phyloP scores from a whole-genome alignment of 2,888 invertebrate species.

The Ptilodon capucinus region DNA sequence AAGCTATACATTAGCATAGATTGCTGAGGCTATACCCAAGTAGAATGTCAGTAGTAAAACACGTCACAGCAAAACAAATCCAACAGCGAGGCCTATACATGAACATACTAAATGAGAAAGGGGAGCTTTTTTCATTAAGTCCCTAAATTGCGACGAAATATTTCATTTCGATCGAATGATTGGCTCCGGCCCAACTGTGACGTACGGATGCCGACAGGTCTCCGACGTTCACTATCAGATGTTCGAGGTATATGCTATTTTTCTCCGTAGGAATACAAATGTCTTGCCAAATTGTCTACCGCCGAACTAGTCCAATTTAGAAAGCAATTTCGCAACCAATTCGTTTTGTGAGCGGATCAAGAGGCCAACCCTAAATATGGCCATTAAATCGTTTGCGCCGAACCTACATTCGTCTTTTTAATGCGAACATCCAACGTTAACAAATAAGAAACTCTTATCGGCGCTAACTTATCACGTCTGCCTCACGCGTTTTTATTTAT shows the following conservation, averaged over 20 bases:
- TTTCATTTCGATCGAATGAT: slow-evolving; percentile 71
- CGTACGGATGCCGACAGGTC: slow-evolving; percentile 57
- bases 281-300: slow-evolving; percentile 81
- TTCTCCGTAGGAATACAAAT: slow-evolving; percentile 80
- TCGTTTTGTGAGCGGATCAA: slow-evolving; percentile 79
- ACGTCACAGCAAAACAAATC: slow-evolving; percentile 31
- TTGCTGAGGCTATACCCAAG: slow-evolving; percentile 10
- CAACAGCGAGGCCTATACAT: slow-evolving; percentile 31
- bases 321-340: slow-evolving; percentile 81
- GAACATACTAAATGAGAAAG: slow-evolving; percentile 51
- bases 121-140: slow-evolving; percentile 61
- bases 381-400: slow-evolving; percentile 70
- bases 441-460: slow-evolving; percentile 57
- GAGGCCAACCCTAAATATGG: slow-evolving; percentile 75
- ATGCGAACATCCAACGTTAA: slow-evolving; percentile 55
- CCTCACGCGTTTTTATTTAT: slow-evolving; percentile 19
- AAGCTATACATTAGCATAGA: slow-evolving; percentile 17
- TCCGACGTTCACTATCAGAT: slow-evolving; percentile 73
- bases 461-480: slow-evolving; percentile 42
- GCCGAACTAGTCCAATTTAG: slow-evolving; percentile 80
- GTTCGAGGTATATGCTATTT: slow-evolving; percentile 76
- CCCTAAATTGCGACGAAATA: slow-evolving; percentile 63
- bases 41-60: slow-evolving; percentile 26
- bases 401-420: slow-evolving; percentile 65
- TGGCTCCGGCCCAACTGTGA: slow-evolving; percentile 70